Conservation (phyloP, 1,140 invertebrate genomes). For the Hyles vespertilio region DNA sequence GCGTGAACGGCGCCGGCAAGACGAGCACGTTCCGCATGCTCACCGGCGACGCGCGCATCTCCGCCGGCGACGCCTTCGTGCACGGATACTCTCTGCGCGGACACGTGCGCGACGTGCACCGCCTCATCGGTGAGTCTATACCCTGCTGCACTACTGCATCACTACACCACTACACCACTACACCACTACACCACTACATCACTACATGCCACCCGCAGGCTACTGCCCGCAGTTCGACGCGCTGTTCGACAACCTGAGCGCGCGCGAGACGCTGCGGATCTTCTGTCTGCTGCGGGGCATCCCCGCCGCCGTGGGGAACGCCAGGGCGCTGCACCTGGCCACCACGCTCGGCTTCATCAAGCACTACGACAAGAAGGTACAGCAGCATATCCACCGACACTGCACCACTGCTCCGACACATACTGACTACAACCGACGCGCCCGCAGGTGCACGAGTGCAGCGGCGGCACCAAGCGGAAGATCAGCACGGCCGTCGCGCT, state of each 20-base stretch:
- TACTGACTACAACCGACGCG: no score
- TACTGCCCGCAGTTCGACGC: slow-evolving; percentile 88
- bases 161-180: background rate
- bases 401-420: no score
- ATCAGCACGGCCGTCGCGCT: slow-evolving; percentile 95
- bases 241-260: slow-evolving; percentile 83
- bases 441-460: slow-evolving; percentile 79
- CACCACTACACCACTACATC: background rate
- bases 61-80: slow-evolving; percentile 71
- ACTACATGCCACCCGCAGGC: slow-evolving; percentile 55
- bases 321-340: slow-evolving; percentile 47
- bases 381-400: slow-evolving; percentile 48
- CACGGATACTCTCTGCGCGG: slow-evolving; percentile 44
- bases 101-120: slow-evolving; percentile 63
- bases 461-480: slow-evolving; percentile 96
- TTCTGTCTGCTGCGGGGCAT: slow-evolving; percentile 84
- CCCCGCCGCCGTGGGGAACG: slow-evolving; percentile 56
- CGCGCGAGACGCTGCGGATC: slow-evolving; percentile 83
- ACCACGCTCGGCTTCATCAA: slow-evolving; percentile 66
- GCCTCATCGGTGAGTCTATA: slow-evolving; percentile 65
- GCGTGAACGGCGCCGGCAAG: slow-evolving; percentile 90
- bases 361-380: slow-evolving; percentile 76
- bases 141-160: background rate
- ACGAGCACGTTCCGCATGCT: slow-evolving; percentile 94
- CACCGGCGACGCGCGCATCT: slow-evolving; percentile 84